Percentiles rank a stretch among this genome's conserved stretches.
Conservation (phyloP, 2,888 invertebrate genomes). For the Clanis bilineata region DNA sequence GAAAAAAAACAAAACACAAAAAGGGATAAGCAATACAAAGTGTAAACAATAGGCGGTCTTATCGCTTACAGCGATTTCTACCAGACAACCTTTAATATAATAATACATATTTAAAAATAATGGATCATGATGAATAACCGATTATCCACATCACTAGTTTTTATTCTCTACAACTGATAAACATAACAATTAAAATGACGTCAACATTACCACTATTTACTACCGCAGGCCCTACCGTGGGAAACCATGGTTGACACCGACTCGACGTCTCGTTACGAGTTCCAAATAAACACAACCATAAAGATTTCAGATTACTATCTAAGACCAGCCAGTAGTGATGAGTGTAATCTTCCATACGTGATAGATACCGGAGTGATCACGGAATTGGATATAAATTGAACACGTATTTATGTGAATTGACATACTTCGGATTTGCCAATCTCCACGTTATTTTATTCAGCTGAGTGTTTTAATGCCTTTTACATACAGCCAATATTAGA, state of each 20-base stretch:
- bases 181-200: not conserved
- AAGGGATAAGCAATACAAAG: no score
- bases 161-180: not conserved
- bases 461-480: not conserved
- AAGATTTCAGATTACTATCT: conserved; percentile 6
- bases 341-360: conserved; percentile 7
- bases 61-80: no score
- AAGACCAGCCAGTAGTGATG: not conserved
- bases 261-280: not conserved
- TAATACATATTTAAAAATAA: no score
- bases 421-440: not conserved
- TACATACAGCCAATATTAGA: not conserved
- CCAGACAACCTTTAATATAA: no score
- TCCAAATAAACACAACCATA: not conserved
- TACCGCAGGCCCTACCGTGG: not conserved
- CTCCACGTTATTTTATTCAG: not conserved
- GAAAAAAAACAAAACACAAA: no score
- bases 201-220: not conserved
- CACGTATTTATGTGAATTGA: not conserved
- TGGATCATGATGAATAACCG: no score
- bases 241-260: not conserved
- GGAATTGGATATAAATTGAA: not conserved
- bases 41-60: no score
- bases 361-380: not conserved
- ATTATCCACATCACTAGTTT: no score